Evolutionary conservation across 2,113 vertebrate species (phyloP), one percentile per base, ranked within the genome.

Genomic region (Tachycineta bicolor): DNA sequence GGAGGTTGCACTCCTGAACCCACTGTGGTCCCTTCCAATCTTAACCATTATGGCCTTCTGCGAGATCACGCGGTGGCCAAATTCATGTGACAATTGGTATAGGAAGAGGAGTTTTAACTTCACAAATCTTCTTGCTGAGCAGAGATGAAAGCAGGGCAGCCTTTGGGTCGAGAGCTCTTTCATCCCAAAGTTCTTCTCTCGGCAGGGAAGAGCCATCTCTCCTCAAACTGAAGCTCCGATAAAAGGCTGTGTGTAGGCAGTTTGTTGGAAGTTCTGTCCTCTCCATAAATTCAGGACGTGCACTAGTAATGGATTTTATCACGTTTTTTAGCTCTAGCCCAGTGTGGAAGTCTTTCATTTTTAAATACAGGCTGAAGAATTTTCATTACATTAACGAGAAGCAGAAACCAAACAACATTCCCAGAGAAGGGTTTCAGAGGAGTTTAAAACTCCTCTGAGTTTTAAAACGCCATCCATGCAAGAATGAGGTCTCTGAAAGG

Each of bases 201-300:
- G 0, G 39, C 68, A 26, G 92, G 82, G 50, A n/a, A 70, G 68
- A 58, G 71, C 55, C 0, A 0, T 12, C 31, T 44, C 46, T 82
- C 31, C 20, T 62, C 63, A 1, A 10, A 37, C 34, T 2, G 13
- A 12, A 31, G n/a, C 4, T 3, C 12, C 0, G 1, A 67, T 34
- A 3, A 92, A 92, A 94, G 37, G 52, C 65, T 44, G 29, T 9
- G 9, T 1, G 2, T 2, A 22, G 62, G 75, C 10, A 25, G 33
- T 26, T 14, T 22, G 41, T 53, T 9, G 22, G 46, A 62, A 90
- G 26, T 5, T 12, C 29, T 17, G 20, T 18, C 63, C 55, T 85
- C 82, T 21, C 15, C 10, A 2, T 20, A 37, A 53, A n/a, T 43
- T 53, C 29, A 16, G 33, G 15, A 46, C 33, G 24, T 39, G 43